Evolutionary conservation across 2,888 invertebrate species (phyloP), one percentile per base, ranked within the genome.

Genomic region (Rhagonycha lutea): DNA sequence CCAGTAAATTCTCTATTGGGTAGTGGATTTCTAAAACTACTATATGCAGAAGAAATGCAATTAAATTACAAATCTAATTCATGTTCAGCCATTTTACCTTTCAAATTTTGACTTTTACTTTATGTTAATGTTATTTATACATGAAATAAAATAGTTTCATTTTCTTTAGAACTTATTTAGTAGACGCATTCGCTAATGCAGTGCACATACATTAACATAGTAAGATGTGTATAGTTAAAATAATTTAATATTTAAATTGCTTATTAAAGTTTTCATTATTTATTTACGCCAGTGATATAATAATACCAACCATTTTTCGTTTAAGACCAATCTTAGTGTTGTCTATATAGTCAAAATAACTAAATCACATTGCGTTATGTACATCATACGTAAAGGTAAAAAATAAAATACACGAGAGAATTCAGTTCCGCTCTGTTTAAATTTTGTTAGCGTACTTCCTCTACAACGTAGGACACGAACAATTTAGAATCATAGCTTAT

Each of bases 391-490:
- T 32, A 47, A n/a, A 47, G 47, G 47, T 47, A 47, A 47, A 47
- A 47, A n/a, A 68, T 60, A 14, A 28, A 47, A 65, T 67, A 32
- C 60, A 68, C 68, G 60, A 68, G 29, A 61, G 72, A 68, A 68
- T 72, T 72, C 26, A 28, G 72, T 72, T 72, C 72, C 72, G 72
- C 72, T 72, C 72, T 72, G 68, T 61, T 67, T 61, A 67, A 65
- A 68, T 68, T 28, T 47, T 18, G 24, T 24, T 67, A 60, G 72
- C 60, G 67, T 72, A 68, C 68, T 72, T 72, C 72, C 72, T 72
- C 61, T 28, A 24, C 24, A 61, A 60, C 68, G 72, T 72, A 68
- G 68, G 72, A 72, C 67, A 68, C 8, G 26, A 67, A 18, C 72
- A 72, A 28, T 65, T 67, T 72, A 72, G 14, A 63, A 72, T 65